Conservation (phyloP, 2,888 invertebrate species). For the Polyommatus icarus region DNA sequence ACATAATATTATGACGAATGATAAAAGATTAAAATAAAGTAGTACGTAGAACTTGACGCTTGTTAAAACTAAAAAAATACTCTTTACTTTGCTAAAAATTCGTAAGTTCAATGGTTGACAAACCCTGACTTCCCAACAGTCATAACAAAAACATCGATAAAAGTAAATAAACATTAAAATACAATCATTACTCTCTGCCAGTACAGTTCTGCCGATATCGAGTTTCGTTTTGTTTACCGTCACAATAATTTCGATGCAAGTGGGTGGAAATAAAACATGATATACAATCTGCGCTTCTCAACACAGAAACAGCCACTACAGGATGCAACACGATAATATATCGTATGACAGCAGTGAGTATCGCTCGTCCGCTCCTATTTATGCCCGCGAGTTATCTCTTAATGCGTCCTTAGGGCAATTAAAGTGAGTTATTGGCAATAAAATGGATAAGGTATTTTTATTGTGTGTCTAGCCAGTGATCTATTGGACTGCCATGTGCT, state of each 20-base stretch:
- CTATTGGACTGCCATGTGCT: conserved; percentile 76
- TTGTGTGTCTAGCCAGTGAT: conserved; percentile 72
- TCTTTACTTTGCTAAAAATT: too few relatives aligned
- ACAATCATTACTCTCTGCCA: background rate
- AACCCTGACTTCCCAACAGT: background rate
- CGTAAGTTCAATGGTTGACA: background rate
- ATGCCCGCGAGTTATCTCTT: conserved; percentile 53
- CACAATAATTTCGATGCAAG: background rate
- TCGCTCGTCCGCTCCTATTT: conserved; percentile 48
- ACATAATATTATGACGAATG: too few relatives aligned
- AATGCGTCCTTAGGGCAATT: conserved; percentile 63
- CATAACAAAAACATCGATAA: conserved; percentile 1
- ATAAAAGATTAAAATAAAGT: too few relatives aligned
- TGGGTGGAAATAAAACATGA: conserved; percentile 28
- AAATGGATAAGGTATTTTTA: conserved; percentile 68
- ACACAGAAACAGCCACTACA: conserved; percentile 33
- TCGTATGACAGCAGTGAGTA: conserved; percentile 73
- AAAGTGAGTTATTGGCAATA: conserved; percentile 70
- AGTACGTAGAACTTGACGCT: too few relatives aligned
- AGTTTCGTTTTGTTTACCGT: conserved; percentile 24
- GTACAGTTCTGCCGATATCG: conserved; percentile 5
- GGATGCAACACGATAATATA: conserved; percentile 69
- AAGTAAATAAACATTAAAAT: conserved; percentile 16
- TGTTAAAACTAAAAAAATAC: too few relatives aligned
- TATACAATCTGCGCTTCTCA: background rate